Percentiles rank a stretch among this genome's conserved stretches.
Conservation (phyloP, 53 echinoderm and acorn worm species). For the Apostichopus leukothele region DNA sequence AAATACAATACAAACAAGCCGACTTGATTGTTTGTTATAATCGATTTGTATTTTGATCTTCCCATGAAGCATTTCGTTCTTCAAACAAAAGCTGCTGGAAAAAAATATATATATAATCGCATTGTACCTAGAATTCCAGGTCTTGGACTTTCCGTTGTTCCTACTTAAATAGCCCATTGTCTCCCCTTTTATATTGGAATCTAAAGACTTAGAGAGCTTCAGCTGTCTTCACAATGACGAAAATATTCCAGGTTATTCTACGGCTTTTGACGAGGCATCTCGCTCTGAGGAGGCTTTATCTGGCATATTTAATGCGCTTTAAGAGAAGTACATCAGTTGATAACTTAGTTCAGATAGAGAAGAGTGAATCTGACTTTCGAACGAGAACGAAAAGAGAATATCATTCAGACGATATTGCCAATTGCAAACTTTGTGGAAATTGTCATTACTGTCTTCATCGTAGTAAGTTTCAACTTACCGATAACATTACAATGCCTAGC, state of each 20-base stretch:
- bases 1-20: not conserved
- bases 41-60: not conserved
- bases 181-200: not conserved
- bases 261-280: conserved; percentile 72
- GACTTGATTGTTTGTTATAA: not conserved
- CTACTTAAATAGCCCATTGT: not conserved
- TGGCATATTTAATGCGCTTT: conserved; percentile 63
- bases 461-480: not conserved
- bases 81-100: not conserved
- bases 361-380: conserved; percentile 37
- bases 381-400: conserved; percentile 58
- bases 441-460: conserved; percentile 48
- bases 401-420: conserved; percentile 61
- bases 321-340: conserved; percentile 63
- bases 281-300: conserved; percentile 68
- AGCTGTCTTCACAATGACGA: conserved; percentile 70
- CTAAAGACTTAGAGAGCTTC: not conserved
- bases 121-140: not conserved
- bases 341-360: conserved; percentile 58
- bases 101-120: no score
- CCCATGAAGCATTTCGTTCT: not conserved
- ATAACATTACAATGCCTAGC: conserved; percentile 49
- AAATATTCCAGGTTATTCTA: conserved; percentile 80
- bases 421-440: conserved; percentile 44
- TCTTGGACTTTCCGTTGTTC: not conserved